These are phyloP conservation scores for Vannuccia rotundouncinata DNA, from an alignment of 2,888 invertebrate genomes.

Conservation along the genomic window DNA sequence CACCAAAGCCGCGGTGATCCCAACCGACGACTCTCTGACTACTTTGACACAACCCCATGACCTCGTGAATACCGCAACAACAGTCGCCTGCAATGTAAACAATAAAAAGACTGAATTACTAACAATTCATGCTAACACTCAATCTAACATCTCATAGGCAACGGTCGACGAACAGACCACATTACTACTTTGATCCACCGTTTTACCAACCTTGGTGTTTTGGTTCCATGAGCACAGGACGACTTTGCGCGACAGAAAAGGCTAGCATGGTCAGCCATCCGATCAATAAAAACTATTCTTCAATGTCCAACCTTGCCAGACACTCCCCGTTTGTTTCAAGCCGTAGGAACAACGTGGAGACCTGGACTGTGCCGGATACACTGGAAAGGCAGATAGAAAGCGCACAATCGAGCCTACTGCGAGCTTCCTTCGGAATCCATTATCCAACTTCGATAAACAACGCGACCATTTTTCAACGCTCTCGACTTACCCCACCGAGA, in stretches of 20 bases:
- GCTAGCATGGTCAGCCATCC: background rate
- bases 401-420: background rate
- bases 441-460: conserved; percentile 12
- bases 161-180: background rate
- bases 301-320: background rate
- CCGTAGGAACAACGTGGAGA: background rate
- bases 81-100: background rate
- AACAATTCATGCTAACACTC: background rate
- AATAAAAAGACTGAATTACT: background rate
- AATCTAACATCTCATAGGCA: background rate
- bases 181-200: background rate
- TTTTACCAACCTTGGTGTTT: background rate
- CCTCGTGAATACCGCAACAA: background rate
- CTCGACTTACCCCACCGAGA: background rate
- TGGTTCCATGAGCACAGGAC: background rate
- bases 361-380: conserved; percentile 10
- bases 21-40: background rate
- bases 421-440: background rate
- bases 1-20: background rate
- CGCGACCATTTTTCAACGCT: background rate
- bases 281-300: background rate
- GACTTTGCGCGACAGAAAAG: background rate
- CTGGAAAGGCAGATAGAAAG: conserved; percentile 11
- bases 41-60: background rate
- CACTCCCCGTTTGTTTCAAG: background rate